Evolutionary conservation across 92 coral and sea anemone genomes (phyloP), one percentile per base, ranked within the genome.

Genomic region (Desmophyllum pertusum): DNA sequence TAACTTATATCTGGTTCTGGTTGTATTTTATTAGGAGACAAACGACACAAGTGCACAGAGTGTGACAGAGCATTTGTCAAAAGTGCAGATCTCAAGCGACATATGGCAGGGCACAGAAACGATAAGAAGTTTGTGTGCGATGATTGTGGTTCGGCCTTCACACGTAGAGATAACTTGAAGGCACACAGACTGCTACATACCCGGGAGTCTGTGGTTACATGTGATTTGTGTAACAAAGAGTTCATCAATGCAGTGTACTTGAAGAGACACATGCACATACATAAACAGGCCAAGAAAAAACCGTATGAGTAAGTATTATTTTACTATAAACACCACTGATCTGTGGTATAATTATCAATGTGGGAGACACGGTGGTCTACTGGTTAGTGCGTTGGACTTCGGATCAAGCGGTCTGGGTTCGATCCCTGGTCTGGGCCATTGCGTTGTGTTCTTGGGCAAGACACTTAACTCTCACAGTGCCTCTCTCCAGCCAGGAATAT

Each of bases 11-110:
- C n/a, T 62, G 23, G 13, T 9, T 33, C 7, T 57, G 19, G 31
- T 4, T 39, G 36, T 21, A 46, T 51, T 57, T 39, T 11, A n/a
- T 37, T 45, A 93, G 97, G 97, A 51, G 97, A 93, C 87, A 93
- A 89, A 84, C 84, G 97, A 45, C 97, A 93, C 91, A 93, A 93
- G 88, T 93, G 97, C 25, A 64, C 88, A 33, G 83, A 67, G 69
- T 93, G 97, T 68, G 95, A 45, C 77, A 90, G 93, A 37, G 97
- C 97, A 31, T 93, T 93, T 91, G 97, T 93, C 1, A 93, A 93
- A 84, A 93, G 97, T 84, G 97, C 97, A 45, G 97, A 93, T 81
- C 94, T 93, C 35, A 93, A 93, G 75, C 97, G 97, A 1, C 97
- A 93, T 73, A 83, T 93, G 86, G 97, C 97, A 51, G 97, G 92